A percentile compares a stretch with the other conserved stretches of the same genome.
phyloP scores from a whole-genome alignment of 2,888 invertebrate genomes.

The Dryococelus australis region DNA sequence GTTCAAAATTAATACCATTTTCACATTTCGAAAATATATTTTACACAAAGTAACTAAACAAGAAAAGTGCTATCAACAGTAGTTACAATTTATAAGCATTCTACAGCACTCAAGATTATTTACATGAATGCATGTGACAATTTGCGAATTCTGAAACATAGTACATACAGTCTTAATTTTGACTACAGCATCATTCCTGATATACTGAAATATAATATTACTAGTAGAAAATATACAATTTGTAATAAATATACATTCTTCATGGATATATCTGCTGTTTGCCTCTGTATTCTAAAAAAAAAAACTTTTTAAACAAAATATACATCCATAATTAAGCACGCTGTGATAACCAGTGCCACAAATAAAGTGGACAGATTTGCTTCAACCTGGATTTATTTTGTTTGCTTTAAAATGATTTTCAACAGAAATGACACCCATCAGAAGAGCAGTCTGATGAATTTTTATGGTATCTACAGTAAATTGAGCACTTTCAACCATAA shows the following conservation, averaged over 20 bases:
- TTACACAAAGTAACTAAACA: conserved; percentile 1
- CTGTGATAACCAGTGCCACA: too few relatives aligned
- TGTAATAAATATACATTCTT: neutral
- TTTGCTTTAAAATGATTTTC: too few relatives aligned
- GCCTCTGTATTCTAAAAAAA: neutral
- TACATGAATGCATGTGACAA: neutral
- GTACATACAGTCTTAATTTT: neutral
- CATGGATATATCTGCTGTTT: neutral
- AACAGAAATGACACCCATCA: too few relatives aligned
- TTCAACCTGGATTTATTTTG: too few relatives aligned
- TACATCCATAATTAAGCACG: too few relatives aligned
- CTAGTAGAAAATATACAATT: neutral
- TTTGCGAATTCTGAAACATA: neutral
- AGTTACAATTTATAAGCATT: neutral
- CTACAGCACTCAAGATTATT: neutral
- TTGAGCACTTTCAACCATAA: too few relatives aligned
- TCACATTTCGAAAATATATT: conserved; percentile 11
- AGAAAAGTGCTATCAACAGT: neutral
- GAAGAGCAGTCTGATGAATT: too few relatives aligned
- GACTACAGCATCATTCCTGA: neutral
- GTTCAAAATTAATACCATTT: neutral
- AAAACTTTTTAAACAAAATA: too few relatives aligned
- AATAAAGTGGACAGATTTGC: too few relatives aligned
- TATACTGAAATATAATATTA: neutral
- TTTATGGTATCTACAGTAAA: too few relatives aligned